These are phyloP conservation scores for Ctenopoma multispine DNA, from an alignment of 2,797 vertebrate species.

Conservation along the genomic window DNA sequence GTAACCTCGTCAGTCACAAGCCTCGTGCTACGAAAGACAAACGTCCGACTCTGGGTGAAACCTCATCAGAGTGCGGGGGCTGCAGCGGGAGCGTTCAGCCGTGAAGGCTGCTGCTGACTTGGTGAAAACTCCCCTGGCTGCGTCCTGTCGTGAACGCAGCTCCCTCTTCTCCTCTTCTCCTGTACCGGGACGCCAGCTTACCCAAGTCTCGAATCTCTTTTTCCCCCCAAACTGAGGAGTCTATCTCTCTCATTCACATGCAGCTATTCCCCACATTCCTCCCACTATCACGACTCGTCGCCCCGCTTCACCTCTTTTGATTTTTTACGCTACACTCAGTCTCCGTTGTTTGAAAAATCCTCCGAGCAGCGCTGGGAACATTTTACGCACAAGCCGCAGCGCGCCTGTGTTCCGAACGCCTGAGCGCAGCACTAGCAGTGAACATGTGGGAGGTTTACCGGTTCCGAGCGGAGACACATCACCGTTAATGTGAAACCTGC, in stretches of 20 bases:
- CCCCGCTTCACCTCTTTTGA: neutral
- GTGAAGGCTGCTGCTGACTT: conserved; percentile 16
- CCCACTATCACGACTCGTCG: neutral
- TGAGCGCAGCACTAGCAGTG: too few species aligned
- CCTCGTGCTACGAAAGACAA: neutral
- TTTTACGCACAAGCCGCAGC: conserved; percentile 52
- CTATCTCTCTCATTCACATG: neutral
- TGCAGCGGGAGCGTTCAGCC: neutral
- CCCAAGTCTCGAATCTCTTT: neutral
- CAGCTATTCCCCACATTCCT: too few species aligned
- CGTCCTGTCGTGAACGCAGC: neutral
- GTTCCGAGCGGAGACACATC: neutral
- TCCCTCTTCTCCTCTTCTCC: neutral
- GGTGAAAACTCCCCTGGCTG: conserved; percentile 16
- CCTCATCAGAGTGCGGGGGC: neutral
- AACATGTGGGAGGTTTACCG: neutral
- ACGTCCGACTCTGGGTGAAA: neutral
- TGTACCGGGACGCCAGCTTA: neutral
- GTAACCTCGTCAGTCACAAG: neutral
- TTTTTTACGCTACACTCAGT: neutral
- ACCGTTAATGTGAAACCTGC: neutral
- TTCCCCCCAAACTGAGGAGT: neutral
- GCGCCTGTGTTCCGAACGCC: neutral
- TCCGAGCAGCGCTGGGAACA: neutral
- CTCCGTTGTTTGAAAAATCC: neutral